Evolutionary conservation across 2,888 invertebrate genomes (phyloP).

Genomic region (Cheilosia impressa): DNA sequence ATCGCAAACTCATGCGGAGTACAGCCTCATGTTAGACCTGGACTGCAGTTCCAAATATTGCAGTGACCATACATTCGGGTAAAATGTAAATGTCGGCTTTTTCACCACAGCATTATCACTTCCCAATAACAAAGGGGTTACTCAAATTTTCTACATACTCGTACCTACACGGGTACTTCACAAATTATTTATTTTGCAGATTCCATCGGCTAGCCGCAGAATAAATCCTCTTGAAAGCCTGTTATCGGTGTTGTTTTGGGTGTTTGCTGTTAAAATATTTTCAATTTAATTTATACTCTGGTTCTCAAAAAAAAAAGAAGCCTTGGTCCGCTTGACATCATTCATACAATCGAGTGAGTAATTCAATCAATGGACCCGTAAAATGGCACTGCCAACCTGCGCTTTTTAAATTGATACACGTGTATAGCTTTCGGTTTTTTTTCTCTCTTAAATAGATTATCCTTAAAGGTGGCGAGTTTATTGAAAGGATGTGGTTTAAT

Average conservation of each 20-base stretch:
- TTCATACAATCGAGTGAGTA: conserved; percentile 59
- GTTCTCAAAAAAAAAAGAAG: conserved; percentile 27
- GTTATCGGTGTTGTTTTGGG: conserved; percentile 46
- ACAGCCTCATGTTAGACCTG: too few relatives aligned
- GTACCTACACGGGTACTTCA: conserved; percentile 39
- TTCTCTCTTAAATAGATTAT: conserved; percentile 25
- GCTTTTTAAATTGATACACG: conserved; percentile 47
- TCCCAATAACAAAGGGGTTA: too few relatives aligned
- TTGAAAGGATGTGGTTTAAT: conserved; percentile 27
- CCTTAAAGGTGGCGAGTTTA: conserved; percentile 7
- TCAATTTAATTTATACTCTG: conserved; percentile 8
- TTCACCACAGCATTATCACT: too few relatives aligned
- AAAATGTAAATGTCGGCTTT: too few relatives aligned
- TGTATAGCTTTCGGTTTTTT: not conserved
- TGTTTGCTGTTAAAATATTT: conserved; percentile 38
- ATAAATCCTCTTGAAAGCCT: conserved; percentile 66
- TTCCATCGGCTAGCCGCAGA: conserved; percentile 47
- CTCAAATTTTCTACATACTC: conserved; percentile 13
- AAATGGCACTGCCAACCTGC: conserved; percentile 50
- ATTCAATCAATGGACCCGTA: conserved; percentile 63
- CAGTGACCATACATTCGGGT: too few relatives aligned
- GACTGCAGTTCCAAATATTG: too few relatives aligned
- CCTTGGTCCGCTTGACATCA: conserved; percentile 41
- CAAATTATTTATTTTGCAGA: conserved; percentile 61
- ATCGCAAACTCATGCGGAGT: too few relatives aligned